Evolutionary conservation across 2,113 vertebrate species (phyloP).

Genomic region (Petaurus breviceps): DNA sequence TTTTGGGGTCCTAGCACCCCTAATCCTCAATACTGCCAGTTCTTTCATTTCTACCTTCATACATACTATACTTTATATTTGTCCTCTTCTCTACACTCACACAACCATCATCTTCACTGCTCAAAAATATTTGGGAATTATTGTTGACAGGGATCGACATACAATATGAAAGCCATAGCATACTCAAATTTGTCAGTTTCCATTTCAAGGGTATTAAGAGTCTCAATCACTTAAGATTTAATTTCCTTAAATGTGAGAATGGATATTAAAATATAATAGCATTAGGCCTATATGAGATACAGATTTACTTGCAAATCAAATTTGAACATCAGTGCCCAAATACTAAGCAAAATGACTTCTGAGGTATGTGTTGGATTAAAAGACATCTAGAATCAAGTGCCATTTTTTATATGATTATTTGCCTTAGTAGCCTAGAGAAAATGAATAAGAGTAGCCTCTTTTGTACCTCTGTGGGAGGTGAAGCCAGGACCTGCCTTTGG

Average conservation of each 20-base stretch:
- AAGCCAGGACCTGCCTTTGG: background rate
- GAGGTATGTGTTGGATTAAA: background rate
- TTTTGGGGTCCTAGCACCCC: no score
- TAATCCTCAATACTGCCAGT: background rate
- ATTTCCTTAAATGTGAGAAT: background rate
- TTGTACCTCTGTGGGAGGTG: background rate
- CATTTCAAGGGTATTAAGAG: background rate
- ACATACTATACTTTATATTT: background rate
- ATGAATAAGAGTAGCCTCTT: background rate
- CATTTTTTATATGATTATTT: background rate
- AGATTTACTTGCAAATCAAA: background rate
- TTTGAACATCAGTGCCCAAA: background rate
- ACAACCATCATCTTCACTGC: background rate
- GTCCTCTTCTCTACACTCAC: background rate
- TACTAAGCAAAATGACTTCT: background rate
- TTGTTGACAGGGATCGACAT: background rate
- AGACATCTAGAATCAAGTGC: background rate
- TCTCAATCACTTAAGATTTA: background rate
- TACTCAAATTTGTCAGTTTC: slow-evolving; percentile 32
- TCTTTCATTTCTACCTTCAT: background rate
- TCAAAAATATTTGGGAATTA: slow-evolving; percentile 33
- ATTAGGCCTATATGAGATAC: background rate
- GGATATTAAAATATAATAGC: background rate
- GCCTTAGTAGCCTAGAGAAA: background rate
- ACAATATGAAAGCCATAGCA: slow-evolving; percentile 8